A percentile compares a stretch with the other conserved stretches of the same genome.
Conservation (phyloP, 2,113 vertebrate species). For the Blennius ocellaris region DNA sequence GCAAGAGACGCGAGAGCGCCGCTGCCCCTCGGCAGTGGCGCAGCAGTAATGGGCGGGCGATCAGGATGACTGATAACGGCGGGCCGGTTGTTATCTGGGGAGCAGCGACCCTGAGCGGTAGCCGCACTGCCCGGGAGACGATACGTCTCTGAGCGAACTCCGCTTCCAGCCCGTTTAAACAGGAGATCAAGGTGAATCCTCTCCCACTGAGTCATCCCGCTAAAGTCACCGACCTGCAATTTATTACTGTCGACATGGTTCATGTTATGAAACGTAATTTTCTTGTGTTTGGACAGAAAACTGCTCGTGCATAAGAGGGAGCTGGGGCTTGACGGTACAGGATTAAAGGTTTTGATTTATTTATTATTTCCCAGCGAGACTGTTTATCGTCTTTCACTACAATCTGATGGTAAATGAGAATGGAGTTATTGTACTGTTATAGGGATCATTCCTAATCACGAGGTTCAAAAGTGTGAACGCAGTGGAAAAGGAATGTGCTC, state of each 20-base stretch:
- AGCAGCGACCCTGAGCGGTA: constrained; percentile 57
- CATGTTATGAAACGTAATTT: background rate
- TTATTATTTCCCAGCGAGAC: too few species aligned
- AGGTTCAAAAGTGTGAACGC: constrained; percentile 47
- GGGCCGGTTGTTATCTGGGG: constrained; percentile 50
- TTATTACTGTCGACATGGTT: background rate
- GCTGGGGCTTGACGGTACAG: too few species aligned
- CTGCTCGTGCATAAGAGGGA: background rate
- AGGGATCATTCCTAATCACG: constrained; percentile 53
- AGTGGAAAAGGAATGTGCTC: constrained; percentile 50
- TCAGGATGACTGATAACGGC: constrained; percentile 58
- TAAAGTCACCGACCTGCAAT: constrained; percentile 4
- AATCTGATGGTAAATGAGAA: background rate
- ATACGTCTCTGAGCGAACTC: constrained; percentile 12
- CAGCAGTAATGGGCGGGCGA: constrained; percentile 28
- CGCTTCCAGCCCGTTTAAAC: constrained; percentile 27
- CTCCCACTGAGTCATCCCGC: background rate
- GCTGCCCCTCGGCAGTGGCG: constrained; percentile 28
- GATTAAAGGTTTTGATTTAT: background rate
- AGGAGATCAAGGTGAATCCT: constrained; percentile 39
- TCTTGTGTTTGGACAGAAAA: background rate
- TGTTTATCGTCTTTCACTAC: background rate
- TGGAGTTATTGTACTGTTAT: constrained; percentile 35
- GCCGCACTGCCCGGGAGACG: constrained; percentile 40
- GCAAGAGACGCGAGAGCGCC: constrained; percentile 21